Base-by-base conservation (phyloP, 2,797 vertebrate species). In the Anas bahamensis region DNA sequence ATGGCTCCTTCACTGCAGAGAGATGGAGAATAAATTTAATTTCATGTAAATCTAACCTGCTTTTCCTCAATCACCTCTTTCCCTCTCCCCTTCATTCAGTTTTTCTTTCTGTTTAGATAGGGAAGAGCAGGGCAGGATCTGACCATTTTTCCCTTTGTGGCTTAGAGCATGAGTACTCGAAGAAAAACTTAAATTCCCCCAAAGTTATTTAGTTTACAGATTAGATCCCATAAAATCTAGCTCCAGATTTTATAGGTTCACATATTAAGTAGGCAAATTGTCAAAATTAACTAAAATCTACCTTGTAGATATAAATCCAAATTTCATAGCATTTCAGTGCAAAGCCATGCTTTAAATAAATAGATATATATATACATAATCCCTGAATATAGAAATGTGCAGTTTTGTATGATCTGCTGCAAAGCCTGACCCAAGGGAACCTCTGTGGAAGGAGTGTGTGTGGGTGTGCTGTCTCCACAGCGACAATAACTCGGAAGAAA, bases 21-120 rank as follows among this genome's bases (percentile, higher is more conserved):
- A 56, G 15, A 23, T 24, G 21, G n/a, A 78, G 28, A 14, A 52
- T 7, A 31, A 60, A 22, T 81, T 86, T 91, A 35, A 31, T 63
- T 81, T 81, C 56, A 26, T 6, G 1, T 50, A 28, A 13, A 28
- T 81, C n/a, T 68, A 70, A 65, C 11, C 33, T 71, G 9, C 24
- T 57, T 88, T 63, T 75, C 23, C 59, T 89, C 60, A 66, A 13
- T 22, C 73, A 13, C 22, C 5, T 82, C 66, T 59, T 44, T 33
- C 6, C 19, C 6, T n/a, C 57, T 72, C 39, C 18, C 1, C 24
- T 80, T 73, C 0, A 0, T 73, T 48, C 53, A 9, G 7, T 52
- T 77, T 74, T 65, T 26, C 13, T 65, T 68, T 57, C n/a, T 31
- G 4, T 86, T 91, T 75, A 44, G 83, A 48, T 4, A 74, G n/a